These are phyloP conservation scores for Myzus persicae DNA, from an alignment of 1,140 invertebrate species.

Conservation along the genomic window DNA sequence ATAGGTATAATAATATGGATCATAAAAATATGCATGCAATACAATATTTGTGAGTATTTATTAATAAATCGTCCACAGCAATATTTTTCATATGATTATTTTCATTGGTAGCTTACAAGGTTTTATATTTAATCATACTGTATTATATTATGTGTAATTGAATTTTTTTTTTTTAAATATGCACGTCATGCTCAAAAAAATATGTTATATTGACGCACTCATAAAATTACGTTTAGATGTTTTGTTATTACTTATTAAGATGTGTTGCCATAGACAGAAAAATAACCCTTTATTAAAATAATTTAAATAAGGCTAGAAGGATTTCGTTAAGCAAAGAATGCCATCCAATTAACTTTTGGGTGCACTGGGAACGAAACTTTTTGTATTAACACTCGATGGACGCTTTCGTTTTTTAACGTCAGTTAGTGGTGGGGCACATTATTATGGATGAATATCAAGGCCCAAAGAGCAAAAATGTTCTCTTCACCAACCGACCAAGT, in stretches of 20 bases:
- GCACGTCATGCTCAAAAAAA: background rate
- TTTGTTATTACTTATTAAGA: background rate
- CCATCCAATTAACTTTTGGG: constrained; percentile 20
- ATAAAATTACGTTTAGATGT: background rate
- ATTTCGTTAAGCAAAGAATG: background rate
- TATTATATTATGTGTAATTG: no score
- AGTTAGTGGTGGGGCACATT: background rate
- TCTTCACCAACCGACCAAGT: background rate
- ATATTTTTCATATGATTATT: no score
- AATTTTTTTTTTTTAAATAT: background rate
- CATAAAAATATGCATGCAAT: background rate
- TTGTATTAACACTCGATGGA: constrained; percentile 28
- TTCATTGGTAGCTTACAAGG: background rate
- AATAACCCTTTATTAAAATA: background rate
- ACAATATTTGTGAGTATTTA: background rate
- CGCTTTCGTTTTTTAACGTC: constrained; percentile 23
- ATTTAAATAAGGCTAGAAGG: background rate
- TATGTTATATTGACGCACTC: background rate
- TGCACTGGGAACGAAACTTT: constrained; percentile 16
- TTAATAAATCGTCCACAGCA: background rate
- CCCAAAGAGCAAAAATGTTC: background rate
- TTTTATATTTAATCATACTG: background rate
- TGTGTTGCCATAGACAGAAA: background rate
- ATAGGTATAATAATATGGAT: background rate
- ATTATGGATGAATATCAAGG: constrained; percentile 12